phyloP scores from a whole-genome alignment of 1,140 invertebrate genomes.

The Pseudomyrmex sp. region DNA sequence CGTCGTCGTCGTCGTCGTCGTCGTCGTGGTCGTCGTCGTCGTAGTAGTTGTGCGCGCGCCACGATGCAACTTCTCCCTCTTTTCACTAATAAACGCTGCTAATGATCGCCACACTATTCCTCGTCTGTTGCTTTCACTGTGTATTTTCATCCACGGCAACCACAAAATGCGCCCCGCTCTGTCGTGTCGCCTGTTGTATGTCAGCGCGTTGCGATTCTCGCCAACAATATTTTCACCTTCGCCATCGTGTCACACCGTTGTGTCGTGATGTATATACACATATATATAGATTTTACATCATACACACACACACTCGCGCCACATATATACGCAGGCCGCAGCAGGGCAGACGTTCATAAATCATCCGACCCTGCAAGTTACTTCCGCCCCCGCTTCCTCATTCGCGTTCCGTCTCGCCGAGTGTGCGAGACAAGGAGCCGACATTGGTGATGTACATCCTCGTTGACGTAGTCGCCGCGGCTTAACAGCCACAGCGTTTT shows the following conservation, averaged over 20 bases:
- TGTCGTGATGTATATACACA: background rate
- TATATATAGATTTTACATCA: too few species aligned
- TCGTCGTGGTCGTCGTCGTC: background rate
- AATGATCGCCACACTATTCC: slow-evolving; percentile 3
- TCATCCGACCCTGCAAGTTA: slow-evolving; percentile 50
- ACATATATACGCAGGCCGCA: background rate
- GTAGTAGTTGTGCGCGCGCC: background rate
- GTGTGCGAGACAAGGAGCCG: background rate
- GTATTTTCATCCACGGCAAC: background rate
- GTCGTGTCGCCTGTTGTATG: background rate
- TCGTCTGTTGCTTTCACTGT: slow-evolving; percentile 11
- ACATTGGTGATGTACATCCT: background rate
- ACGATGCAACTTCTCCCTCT: background rate
- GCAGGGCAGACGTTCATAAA: slow-evolving; percentile 55
- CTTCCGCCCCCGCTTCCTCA: slow-evolving; percentile 67
- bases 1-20: too few species aligned
- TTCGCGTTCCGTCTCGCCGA: slow-evolving; percentile 32
- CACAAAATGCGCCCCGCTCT: slow-evolving; percentile 6
- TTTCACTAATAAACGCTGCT: background rate
- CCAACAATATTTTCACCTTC: slow-evolving; percentile 48
- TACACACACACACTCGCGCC: background rate
- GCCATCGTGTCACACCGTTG: slow-evolving; percentile 29
- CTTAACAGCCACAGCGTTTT: background rate
- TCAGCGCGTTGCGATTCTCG: slow-evolving; percentile 12
- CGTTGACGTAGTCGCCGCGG: background rate